phyloP scores from a whole-genome alignment of 2,113 vertebrate genomes.

The Muscicapa adusta region DNA sequence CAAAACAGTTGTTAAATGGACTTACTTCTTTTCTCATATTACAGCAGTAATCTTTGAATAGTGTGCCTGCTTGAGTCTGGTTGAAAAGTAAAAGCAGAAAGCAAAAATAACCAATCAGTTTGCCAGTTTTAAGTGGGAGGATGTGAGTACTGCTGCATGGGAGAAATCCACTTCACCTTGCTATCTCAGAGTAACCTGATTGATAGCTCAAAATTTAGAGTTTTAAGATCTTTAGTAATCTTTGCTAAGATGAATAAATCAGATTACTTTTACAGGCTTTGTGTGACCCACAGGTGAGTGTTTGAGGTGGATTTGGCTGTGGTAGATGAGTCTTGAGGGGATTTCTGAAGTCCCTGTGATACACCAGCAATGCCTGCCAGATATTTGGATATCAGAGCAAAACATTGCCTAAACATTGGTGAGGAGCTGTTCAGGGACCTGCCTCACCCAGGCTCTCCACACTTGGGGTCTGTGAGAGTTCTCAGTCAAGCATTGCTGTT shows the following conservation, averaged over 20 bases:
- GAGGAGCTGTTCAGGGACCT: background rate
- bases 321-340: background rate
- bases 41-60: background rate
- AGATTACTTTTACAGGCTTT: background rate
- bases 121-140: background rate
- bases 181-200: background rate
- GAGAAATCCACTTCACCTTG: background rate
- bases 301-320: background rate
- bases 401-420: background rate
- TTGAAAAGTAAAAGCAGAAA: background rate
- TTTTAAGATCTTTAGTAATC: background rate
- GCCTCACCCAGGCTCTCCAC: background rate
- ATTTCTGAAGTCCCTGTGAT: background rate
- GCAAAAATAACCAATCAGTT: background rate
- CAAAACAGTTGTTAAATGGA: background rate
- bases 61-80: background rate
- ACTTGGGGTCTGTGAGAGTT: background rate
- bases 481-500: background rate
- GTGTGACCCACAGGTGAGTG: accelerated
- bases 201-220: background rate
- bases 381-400: background rate
- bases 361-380: accelerated
- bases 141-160: background rate
- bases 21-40: background rate
- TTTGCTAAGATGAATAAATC: background rate